Base-by-base conservation (phyloP, 2,113 vertebrate species). In the Platichthys flesus region DNA sequence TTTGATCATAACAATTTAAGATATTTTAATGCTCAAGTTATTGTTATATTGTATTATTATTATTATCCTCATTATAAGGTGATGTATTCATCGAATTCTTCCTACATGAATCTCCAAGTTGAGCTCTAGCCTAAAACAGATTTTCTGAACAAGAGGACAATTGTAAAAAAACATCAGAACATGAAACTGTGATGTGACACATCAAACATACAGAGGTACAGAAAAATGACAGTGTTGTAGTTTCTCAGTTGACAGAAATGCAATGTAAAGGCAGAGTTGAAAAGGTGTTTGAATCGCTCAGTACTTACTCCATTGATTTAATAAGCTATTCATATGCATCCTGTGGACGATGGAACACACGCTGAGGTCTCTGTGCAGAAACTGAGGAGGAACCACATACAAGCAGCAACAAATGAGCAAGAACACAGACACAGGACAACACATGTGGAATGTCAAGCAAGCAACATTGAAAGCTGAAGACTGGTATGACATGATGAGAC, bases 301-400 rank as follows among this genome's bases (percentile, higher is more conserved):
- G 59, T 94, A 94, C 93, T 95, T 93, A 95, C 93, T 94, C 91
- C 91, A 94, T 37, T 92, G 91, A 90, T 93, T 94, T 89, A 93
- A 78, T 88, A 94, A 86, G 82, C 88, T 94, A 94, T 93, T 94
- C 91, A 93, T 91, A 78, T 95, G 91, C 94, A 95, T 94, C 93
- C 78, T 83, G 93, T 35, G 66, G 92, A 35, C 59, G 74, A 74
- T 45, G 80, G 82, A 82, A 84, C 83, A 85, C 65, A 90, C 57
- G 66, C 83, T 83, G 83, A 84, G 15, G 74, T 60, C 81, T 80
- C 78, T 73, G 71, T 69, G 84, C 72, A 80, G 89, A 82, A 65
- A 78, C 90, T 93, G 92, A 84, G 85, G 79, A 88, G 74, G 79
- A 88, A 85, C 82, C 83, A 91, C 90, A 93, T 24, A 87, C 86